Conservation (phyloP, 2,797 vertebrate species). For the Melanotaenia boesemani region DNA sequence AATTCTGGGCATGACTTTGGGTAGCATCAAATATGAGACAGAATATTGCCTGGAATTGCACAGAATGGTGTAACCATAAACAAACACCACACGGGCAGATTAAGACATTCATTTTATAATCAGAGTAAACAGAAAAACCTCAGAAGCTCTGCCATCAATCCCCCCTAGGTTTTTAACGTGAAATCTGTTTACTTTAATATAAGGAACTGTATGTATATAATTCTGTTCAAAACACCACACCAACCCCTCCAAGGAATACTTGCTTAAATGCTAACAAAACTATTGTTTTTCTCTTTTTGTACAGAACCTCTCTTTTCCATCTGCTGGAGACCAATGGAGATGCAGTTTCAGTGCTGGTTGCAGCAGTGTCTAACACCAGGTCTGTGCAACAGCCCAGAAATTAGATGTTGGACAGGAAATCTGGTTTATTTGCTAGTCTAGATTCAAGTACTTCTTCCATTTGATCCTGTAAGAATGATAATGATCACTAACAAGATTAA, state of each 20-base stretch:
- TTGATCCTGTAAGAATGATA: too few relatives aligned
- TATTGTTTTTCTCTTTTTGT: background rate
- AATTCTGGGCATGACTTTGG: conserved; percentile 6
- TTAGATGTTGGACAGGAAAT: background rate
- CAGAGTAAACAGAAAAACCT: background rate
- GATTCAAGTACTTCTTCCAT: background rate
- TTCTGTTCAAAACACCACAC: background rate
- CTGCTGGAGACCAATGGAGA: background rate
- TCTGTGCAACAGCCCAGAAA: too few relatives aligned
- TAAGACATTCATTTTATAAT: conserved; percentile 12
- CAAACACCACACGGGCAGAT: background rate
- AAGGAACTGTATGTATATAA: background rate
- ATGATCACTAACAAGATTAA: too few relatives aligned
- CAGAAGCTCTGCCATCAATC: background rate
- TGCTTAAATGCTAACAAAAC: too few relatives aligned
- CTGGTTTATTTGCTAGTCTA: background rate
- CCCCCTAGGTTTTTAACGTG: background rate
- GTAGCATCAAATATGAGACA: background rate
- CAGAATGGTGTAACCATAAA: background rate
- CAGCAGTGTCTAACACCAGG: background rate
- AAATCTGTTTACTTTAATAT: background rate
- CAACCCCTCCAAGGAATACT: background rate
- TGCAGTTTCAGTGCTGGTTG: background rate
- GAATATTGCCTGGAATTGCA: background rate
- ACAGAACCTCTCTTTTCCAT: too few relatives aligned